Percentiles rank a stretch among this genome's conserved stretches.
phyloP scores from a whole-genome alignment of 2,797 vertebrate species.

The Lemur catta region DNA sequence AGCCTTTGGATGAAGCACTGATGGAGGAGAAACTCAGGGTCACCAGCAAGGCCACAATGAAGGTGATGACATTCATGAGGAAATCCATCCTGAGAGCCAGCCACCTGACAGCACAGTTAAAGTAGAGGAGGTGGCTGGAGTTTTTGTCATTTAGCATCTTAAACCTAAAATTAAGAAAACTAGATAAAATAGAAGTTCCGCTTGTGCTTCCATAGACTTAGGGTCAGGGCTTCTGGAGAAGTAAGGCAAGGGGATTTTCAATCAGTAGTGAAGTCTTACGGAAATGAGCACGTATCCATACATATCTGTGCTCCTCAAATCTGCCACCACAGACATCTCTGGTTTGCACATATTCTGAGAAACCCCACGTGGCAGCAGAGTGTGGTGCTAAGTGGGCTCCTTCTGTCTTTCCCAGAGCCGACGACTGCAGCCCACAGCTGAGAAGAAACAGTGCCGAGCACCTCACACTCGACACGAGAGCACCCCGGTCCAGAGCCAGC shows the following conservation, averaged over 20 bases:
- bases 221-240: not conserved
- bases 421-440: not conserved
- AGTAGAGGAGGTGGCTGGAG: slow-evolving; percentile 85
- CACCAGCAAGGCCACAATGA: slow-evolving; percentile 85
- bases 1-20: slow-evolving; percentile 85
- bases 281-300: not conserved
- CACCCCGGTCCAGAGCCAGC: not conserved
- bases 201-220: not conserved
- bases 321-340: not conserved
- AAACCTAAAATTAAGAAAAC: slow-evolving; percentile 82
- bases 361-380: not conserved
- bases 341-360: not conserved
- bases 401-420: not conserved
- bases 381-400: not conserved
- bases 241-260: not conserved
- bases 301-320: not conserved
- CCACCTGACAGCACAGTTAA: slow-evolving; percentile 87
- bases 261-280: not conserved
- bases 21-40: slow-evolving; percentile 81
- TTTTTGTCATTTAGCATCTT: slow-evolving; percentile 86
- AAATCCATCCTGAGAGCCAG: slow-evolving; percentile 87
- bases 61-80: slow-evolving; percentile 80
- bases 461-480: not conserved
- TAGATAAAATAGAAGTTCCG: not conserved
- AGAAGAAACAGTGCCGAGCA: not conserved